Conservation (phyloP, 2,888 invertebrate genomes). For the Sminthurinus aureus region DNA sequence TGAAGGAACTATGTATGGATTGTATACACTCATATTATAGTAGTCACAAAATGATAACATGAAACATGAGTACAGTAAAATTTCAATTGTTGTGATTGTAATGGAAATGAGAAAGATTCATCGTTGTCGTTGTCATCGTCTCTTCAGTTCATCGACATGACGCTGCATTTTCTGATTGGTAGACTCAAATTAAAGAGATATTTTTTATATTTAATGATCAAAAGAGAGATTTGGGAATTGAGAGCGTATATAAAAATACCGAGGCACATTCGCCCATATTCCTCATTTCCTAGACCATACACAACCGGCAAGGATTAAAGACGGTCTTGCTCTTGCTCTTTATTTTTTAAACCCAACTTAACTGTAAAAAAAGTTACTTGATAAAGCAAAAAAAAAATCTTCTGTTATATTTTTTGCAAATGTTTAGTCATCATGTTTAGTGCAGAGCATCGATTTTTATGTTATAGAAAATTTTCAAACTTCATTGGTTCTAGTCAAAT, state of each 20-base stretch:
- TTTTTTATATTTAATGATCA: neutral
- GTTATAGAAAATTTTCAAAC: neutral
- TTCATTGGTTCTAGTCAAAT: neutral
- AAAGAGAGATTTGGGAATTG: neutral
- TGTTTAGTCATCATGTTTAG: neutral
- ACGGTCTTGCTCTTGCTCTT: neutral
- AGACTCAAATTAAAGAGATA: neutral
- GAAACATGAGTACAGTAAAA: neutral
- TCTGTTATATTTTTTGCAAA: neutral
- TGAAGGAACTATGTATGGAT: neutral
- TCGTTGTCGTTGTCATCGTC: neutral
- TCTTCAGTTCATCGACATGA: neutral
- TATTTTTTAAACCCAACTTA: neutral
- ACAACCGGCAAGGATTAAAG: neutral
- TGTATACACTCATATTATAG: neutral
- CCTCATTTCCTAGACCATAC: neutral
- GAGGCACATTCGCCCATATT: neutral
- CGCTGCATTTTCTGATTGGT: neutral
- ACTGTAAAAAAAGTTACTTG: too few relatives aligned
- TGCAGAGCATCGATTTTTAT: neutral
- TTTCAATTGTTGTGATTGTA: neutral
- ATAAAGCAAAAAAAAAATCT: neutral
- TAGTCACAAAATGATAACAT: neutral
- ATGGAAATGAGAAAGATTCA: neutral
- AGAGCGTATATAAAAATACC: constrained; percentile 65